These are phyloP conservation scores for Erebia aethiops DNA, from an alignment of 2,888 invertebrate genomes.

Conservation along the genomic window DNA sequence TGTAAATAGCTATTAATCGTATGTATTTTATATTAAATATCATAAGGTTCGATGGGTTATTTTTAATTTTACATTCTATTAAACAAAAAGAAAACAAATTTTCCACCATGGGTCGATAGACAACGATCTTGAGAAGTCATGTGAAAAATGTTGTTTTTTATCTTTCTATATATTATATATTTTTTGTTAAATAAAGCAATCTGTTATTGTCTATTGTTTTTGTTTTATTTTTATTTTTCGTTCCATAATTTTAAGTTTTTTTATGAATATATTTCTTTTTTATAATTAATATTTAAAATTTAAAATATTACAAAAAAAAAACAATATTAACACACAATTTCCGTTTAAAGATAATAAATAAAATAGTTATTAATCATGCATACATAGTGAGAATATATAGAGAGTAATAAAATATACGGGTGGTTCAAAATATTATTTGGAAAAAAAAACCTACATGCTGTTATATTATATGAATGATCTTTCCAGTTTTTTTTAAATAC, in stretches of 20 bases:
- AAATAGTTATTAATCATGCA: constrained; percentile 59
- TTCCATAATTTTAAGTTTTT: constrained; percentile 45
- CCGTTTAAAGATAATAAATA: constrained; percentile 38
- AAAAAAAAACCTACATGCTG: constrained; percentile 44
- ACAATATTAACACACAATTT: constrained; percentile 34
- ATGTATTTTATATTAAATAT: constrained; percentile 82
- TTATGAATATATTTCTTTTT: constrained; percentile 40
- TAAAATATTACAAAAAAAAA: constrained; percentile 32
- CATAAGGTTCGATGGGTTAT: constrained; percentile 81
- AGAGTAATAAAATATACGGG: constrained; percentile 68
- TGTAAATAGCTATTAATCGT: constrained; percentile 82
- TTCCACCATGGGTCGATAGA: constrained; percentile 64
- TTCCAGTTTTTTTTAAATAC: constrained; percentile 45
- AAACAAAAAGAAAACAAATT: constrained; percentile 68
- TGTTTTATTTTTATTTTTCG: constrained; percentile 67
- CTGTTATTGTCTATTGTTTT: constrained; percentile 80
- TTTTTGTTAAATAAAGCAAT: constrained; percentile 84
- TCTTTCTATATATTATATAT: constrained; percentile 81
- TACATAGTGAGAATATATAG: constrained; percentile 73
- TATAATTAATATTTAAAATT: constrained; percentile 45
- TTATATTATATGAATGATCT: constrained; percentile 45
- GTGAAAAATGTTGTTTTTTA: constrained; percentile 75
- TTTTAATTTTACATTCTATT: constrained; percentile 80
- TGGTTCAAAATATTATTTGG: constrained; percentile 65
- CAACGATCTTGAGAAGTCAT: constrained; percentile 59